phyloP scores from a whole-genome alignment of 2,113 vertebrate species.

The Tiliqua scincoides region DNA sequence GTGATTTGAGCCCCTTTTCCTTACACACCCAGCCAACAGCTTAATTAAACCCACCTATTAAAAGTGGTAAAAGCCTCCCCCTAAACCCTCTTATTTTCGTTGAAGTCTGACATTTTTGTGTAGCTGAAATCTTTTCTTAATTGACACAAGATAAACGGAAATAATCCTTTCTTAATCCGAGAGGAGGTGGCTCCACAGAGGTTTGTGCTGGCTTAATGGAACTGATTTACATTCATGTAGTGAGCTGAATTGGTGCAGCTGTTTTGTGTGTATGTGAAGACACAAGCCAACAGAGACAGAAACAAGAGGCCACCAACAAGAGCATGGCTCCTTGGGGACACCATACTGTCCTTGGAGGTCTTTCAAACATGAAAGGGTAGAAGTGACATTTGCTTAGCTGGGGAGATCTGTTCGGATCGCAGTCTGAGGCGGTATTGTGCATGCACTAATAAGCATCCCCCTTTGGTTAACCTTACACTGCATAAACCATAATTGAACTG shows the following conservation, averaged over 20 bases:
- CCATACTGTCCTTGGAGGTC: background rate
- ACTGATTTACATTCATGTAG: background rate
- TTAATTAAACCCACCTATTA: slow-evolving; percentile 5
- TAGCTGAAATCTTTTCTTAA: slow-evolving; percentile 2
- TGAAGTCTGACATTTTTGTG: slow-evolving; percentile 11
- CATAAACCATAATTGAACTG: slow-evolving; percentile 66
- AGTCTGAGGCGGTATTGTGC: slow-evolving; percentile 34
- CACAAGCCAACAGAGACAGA: background rate
- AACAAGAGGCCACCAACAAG: background rate
- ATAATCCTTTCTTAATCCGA: background rate
- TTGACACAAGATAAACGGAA: slow-evolving; percentile 19
- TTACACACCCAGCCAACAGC: background rate
- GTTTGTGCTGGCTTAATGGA: background rate
- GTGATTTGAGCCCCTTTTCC: background rate
- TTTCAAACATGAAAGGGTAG: background rate
- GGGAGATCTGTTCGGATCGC: slow-evolving; percentile 29
- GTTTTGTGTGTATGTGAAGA: background rate
- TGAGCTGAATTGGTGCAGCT: background rate
- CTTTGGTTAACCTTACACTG: slow-evolving; percentile 57
- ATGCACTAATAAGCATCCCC: slow-evolving; percentile 56
- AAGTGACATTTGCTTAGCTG: slow-evolving; percentile 21
- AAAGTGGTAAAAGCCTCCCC: background rate
- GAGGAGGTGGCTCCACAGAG: background rate
- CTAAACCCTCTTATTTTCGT: background rate
- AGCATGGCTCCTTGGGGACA: background rate